phyloP scores from a whole-genome alignment of 2,113 vertebrate species.

The Zosterops pallidus region DNA sequence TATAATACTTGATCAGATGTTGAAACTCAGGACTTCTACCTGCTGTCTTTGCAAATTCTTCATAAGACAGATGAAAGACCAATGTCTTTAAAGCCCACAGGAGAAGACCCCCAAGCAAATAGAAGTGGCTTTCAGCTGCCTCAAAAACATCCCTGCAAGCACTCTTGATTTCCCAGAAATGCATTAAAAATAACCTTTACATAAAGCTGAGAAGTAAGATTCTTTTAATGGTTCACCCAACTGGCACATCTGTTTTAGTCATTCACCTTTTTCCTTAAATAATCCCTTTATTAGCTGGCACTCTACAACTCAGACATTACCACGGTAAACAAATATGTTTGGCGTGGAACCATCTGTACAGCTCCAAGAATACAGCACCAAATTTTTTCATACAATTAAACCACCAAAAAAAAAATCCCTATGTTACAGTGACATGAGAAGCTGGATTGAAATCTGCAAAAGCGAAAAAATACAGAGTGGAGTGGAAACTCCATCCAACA shows the following conservation, averaged over 20 bases:
- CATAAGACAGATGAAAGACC: background rate
- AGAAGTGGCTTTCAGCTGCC: background rate
- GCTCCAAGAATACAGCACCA: conserved; percentile 60
- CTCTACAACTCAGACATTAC: conserved; percentile 72
- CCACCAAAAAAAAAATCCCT: background rate
- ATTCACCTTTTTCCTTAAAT: conserved; percentile 74
- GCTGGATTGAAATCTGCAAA: conserved; percentile 5
- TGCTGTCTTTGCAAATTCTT: background rate
- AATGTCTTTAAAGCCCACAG: background rate
- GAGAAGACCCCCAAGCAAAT: background rate
- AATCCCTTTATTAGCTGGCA: conserved; percentile 74
- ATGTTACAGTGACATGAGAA: conserved; percentile 18
- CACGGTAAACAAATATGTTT: conserved; percentile 75
- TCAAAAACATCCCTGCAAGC: conserved; percentile 31
- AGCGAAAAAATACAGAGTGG: background rate
- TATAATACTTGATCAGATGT: background rate
- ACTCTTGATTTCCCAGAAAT: conserved; percentile 40
- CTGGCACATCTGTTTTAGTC: conserved; percentile 71
- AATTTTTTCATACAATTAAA: conserved; percentile 49
- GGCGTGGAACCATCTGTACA: conserved; percentile 51
- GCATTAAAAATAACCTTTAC: conserved; percentile 62
- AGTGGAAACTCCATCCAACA: background rate
- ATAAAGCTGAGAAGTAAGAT: conserved; percentile 44
- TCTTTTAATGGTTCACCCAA: conserved; percentile 62
- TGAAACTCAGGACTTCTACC: background rate